phyloP scores from a whole-genome alignment of 2,113 vertebrate genomes.

The Eretmochelys imbricata region DNA sequence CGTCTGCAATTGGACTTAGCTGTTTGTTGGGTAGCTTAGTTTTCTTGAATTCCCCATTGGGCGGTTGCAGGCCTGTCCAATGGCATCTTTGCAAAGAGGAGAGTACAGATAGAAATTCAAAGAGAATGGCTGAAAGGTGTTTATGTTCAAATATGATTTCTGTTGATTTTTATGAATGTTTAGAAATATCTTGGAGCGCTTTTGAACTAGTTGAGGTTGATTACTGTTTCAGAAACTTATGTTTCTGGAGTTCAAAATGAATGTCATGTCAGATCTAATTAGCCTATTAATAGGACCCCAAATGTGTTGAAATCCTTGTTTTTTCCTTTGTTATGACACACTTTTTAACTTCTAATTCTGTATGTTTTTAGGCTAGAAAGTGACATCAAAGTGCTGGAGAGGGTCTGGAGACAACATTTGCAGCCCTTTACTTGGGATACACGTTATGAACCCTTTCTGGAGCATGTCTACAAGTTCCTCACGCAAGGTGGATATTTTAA shows the following conservation, averaged over 20 bases:
- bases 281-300: background rate
- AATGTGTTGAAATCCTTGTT: background rate
- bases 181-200: background rate
- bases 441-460: constrained; percentile 98
- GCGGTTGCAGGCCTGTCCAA: background rate
- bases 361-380: constrained; percentile 54
- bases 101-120: rapidly evolving
- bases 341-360: background rate
- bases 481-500: constrained; percentile 86
- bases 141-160: background rate
- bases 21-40: background rate
- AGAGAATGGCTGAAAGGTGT: background rate
- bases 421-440: constrained; percentile 66
- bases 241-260: background rate
- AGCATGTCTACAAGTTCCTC: constrained; percentile 94
- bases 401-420: constrained; percentile 66
- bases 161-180: background rate
- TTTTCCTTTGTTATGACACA: background rate
- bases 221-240: background rate
- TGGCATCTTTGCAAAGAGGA: background rate
- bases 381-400: constrained; percentile 64
- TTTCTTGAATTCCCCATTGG: background rate
- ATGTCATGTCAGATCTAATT: no score
- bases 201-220: background rate
- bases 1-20: background rate